Conservation (phyloP, 1,140 invertebrate genomes). For the Scaptomyza hsui region DNA sequence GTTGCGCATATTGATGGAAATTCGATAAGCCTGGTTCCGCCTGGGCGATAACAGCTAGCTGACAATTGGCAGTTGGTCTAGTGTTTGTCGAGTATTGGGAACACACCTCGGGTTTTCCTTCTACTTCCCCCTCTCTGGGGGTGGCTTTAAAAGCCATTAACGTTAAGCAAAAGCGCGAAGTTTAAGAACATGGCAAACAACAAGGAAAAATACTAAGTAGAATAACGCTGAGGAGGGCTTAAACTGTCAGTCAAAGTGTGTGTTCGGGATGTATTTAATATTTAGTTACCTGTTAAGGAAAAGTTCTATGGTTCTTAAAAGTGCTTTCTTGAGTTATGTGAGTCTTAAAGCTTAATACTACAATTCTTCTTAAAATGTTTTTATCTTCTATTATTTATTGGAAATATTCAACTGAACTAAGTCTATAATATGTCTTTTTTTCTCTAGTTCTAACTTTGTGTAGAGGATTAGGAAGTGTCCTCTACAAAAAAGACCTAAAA, state of each 20-base stretch:
- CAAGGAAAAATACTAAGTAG: not conserved
- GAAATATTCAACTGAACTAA: too few relatives aligned
- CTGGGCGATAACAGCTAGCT: conserved; percentile 43
- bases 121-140: not conserved
- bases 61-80: conserved; percentile 24
- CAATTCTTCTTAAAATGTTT: too few relatives aligned
- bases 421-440: too few relatives aligned
- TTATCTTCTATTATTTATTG: too few relatives aligned
- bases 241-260: not conserved
- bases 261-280: not conserved
- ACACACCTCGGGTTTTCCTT: conserved; percentile 1
- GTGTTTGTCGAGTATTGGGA: conserved; percentile 32
- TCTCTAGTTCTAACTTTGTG: too few relatives aligned
- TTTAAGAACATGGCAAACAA: conserved; percentile 29
- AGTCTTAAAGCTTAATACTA: too few relatives aligned
- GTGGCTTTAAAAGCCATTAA: conserved; percentile 53
- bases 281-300: not conserved
- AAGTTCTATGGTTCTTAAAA: not conserved
- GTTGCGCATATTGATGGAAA: conserved; percentile 33
- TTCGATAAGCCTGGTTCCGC: conserved; percentile 42
- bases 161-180: conserved; percentile 19
- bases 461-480: too few relatives aligned
- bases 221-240: not conserved
- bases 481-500: too few relatives aligned
- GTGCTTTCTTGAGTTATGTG: too few relatives aligned